Conservation (phyloP, 2,888 invertebrate genomes). For the Operophtera brumata region DNA sequence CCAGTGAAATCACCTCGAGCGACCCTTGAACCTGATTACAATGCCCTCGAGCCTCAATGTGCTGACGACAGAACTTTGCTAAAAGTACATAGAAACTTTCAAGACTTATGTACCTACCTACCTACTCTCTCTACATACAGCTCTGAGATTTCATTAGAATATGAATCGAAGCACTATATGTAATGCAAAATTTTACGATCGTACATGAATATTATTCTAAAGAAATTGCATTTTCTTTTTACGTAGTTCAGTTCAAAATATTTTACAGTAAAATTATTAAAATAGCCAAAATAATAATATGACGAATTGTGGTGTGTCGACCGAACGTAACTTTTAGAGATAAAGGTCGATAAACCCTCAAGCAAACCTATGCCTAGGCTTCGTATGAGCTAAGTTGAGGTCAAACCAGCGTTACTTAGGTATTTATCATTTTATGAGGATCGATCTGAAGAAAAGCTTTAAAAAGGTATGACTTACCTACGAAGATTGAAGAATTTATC, state of each 20-base stretch:
- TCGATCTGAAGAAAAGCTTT: too few relatives aligned
- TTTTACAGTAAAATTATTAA: not conserved
- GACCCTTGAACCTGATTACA: conserved; percentile 43
- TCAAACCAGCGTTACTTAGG: not conserved
- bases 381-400: conserved; percentile 9
- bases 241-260: not conserved
- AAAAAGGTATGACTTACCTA: too few relatives aligned
- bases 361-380: conserved; percentile 7
- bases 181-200: not conserved
- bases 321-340: conserved; percentile 9
- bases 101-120: not conserved
- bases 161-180: not conserved
- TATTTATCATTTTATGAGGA: too few relatives aligned
- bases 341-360: conserved; percentile 12
- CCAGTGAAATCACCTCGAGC: conserved; percentile 53
- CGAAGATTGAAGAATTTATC: too few relatives aligned
- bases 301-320: conserved; percentile 4
- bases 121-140: too few relatives aligned
- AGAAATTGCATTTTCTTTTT: not conserved
- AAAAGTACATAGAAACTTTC: not conserved
- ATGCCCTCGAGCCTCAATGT: conserved; percentile 47
- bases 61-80: conserved; percentile 44
- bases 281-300: not conserved
- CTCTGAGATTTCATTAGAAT: not conserved
- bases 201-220: not conserved